Evolutionary conservation across 1,140 invertebrate species (phyloP).

Genomic region (Yoshiicerus persimilis): DNA sequence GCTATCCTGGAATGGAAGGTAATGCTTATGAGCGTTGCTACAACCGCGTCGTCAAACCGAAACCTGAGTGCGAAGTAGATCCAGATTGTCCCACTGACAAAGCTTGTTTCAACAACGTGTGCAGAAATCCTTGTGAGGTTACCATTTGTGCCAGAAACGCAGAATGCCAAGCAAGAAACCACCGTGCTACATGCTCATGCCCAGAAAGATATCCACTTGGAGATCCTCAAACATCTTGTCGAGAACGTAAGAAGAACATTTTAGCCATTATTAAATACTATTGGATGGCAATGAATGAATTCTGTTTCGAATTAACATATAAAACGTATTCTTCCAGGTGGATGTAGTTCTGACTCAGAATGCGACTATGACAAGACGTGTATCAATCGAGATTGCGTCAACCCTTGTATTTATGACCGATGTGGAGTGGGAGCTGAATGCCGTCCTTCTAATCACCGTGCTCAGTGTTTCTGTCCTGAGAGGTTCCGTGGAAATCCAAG

Average conservation of each 20-base stretch:
- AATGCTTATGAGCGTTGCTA: constrained; percentile 73
- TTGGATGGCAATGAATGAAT: too few relatives aligned
- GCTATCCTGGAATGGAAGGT: constrained; percentile 76
- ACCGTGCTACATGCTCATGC: constrained; percentile 81
- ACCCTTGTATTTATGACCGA: constrained; percentile 75
- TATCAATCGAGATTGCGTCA: constrained; percentile 77
- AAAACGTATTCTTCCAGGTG: constrained; percentile 61
- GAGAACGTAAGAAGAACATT: constrained; percentile 62
- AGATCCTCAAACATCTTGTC: constrained; percentile 76
- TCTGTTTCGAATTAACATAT: background rate
- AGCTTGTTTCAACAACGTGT: constrained; percentile 76
- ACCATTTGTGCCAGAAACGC: constrained; percentile 64
- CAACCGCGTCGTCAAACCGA: constrained; percentile 62
- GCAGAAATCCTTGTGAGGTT: constrained; percentile 73
- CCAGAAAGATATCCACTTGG: constrained; percentile 74
- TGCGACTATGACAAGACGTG: constrained; percentile 80
- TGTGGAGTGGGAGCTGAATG: constrained; percentile 82
- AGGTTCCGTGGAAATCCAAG: constrained; percentile 74
- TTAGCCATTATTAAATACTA: too few relatives aligned
- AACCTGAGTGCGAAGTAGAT: constrained; percentile 76
- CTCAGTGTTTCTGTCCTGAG: constrained; percentile 76
- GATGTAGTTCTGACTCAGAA: constrained; percentile 80
- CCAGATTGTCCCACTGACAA: constrained; percentile 80
- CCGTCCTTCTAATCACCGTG: constrained; percentile 68
- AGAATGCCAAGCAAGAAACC: constrained; percentile 75